These are phyloP conservation scores for Ashinkailepas kermadecensis DNA, from an alignment of 2,888 invertebrate genomes.

Conservation along the genomic window DNA sequence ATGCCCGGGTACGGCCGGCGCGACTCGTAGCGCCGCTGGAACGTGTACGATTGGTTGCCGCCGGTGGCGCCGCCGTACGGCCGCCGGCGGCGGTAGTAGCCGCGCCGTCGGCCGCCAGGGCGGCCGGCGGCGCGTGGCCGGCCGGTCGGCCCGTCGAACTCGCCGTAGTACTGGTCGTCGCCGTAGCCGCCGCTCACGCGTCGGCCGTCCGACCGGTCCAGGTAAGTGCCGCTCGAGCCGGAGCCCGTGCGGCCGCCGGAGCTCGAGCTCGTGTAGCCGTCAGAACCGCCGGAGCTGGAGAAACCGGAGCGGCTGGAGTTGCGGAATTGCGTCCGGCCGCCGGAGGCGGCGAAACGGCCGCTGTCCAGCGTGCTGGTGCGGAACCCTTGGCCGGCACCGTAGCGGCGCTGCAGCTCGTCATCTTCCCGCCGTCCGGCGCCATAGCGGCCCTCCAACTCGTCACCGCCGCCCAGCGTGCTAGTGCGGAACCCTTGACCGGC, in stretches of 20 bases:
- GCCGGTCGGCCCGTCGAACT: neutral
- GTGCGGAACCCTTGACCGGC: constrained; percentile 9
- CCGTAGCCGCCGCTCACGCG: neutral
- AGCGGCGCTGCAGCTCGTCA: constrained; percentile 9
- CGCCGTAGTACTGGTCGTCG: neutral
- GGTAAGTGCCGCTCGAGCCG: no score
- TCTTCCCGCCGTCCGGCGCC: no score
- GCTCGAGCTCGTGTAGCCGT: no score
- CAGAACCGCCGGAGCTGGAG: no score
- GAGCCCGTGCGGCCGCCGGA: no score
- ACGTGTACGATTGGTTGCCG: constrained; percentile 15
- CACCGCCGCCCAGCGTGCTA: neutral
- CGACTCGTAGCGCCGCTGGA: neutral
- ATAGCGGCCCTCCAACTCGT: neutral
- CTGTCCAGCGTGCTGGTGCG: neutral
- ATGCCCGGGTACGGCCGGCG: neutral
- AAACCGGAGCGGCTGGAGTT: no score
- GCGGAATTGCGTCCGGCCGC: neutral
- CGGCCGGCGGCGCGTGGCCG: neutral
- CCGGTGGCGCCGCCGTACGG: neutral
- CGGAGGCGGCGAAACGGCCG: neutral
- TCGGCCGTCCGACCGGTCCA: no score
- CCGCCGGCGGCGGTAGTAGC: constrained; percentile 15
- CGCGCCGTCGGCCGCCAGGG: constrained; percentile 10
- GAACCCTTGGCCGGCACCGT: constrained; percentile 9